phyloP scores from a whole-genome alignment of 2,797 vertebrate genomes.

The Okamejei kenojei region DNA sequence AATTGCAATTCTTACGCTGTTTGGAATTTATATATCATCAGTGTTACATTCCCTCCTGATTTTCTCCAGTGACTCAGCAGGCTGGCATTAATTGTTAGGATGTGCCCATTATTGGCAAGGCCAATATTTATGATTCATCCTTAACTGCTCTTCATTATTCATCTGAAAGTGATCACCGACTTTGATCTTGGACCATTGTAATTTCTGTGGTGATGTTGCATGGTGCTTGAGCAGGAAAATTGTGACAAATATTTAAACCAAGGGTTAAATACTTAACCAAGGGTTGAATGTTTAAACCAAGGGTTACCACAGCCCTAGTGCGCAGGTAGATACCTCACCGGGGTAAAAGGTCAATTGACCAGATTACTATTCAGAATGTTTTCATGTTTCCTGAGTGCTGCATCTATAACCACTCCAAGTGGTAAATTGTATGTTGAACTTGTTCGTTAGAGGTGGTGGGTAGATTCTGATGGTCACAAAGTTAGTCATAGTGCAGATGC shows the following conservation, averaged over 20 bases:
- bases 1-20: neutral
- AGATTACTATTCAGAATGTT: neutral
- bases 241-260: neutral
- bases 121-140: neutral
- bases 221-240: neutral
- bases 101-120: neutral
- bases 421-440: neutral
- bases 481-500: neutral
- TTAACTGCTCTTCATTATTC: neutral
- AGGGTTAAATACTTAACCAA: too few relatives aligned
- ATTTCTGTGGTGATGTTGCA: neutral
- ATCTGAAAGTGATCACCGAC: neutral
- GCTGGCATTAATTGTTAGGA: neutral
- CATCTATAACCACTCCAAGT: neutral
- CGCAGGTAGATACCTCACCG: neutral
- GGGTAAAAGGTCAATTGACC: neutral
- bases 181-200: neutral
- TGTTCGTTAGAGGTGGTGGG: neutral
- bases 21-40: neutral
- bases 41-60: neutral
- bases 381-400: neutral
- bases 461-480: neutral
- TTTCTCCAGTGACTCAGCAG: neutral
- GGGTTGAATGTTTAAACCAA: neutral
- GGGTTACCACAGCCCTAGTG: neutral